Evolutionary conservation across 2,888 invertebrate genomes (phyloP).

Genomic region (Stenodema calcarata): DNA sequence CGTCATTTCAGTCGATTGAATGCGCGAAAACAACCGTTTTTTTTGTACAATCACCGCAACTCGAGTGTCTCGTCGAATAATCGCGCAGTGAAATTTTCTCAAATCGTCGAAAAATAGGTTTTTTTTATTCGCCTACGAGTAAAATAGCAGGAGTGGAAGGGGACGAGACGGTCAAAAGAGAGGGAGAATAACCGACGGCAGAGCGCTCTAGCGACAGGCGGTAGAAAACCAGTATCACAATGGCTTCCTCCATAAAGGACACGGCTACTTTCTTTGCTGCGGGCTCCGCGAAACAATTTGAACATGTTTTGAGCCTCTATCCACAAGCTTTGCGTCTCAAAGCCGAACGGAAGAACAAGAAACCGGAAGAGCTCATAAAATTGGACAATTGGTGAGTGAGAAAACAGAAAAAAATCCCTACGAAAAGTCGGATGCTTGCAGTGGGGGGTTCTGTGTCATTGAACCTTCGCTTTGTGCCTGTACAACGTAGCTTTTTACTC

Average conservation of each 20-base stretch:
- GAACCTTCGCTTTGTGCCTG: conserved; percentile 59
- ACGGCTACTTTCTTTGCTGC: conserved; percentile 93
- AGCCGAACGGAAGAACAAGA: conserved; percentile 89
- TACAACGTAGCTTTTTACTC: neutral
- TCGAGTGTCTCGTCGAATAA: neutral
- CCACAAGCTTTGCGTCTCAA: conserved; percentile 89
- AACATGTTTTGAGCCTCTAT: conserved; percentile 87
- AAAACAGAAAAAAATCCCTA: conserved; percentile 19
- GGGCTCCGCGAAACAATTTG: conserved; percentile 82
- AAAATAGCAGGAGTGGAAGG: conserved; percentile 4
- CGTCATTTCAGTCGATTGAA: neutral
- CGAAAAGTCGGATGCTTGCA: conserved; percentile 6
- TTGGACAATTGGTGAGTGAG: conserved; percentile 90
- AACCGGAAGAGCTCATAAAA: conserved; percentile 92
- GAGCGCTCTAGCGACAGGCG: conserved; percentile 25
- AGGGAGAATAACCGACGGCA: neutral
- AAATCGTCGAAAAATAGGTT: neutral
- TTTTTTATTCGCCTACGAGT: neutral
- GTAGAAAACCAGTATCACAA: conserved; percentile 61
- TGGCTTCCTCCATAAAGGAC: conserved; percentile 87
- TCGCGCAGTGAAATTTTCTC: neutral
- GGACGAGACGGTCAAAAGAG: conserved; percentile 18
- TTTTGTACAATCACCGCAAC: neutral
- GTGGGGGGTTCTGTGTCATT: conserved; percentile 59
- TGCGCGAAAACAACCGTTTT: neutral